These are phyloP conservation scores for Drosophila basisetae DNA, from an alignment of 2,888 invertebrate species.

Conservation along the genomic window DNA sequence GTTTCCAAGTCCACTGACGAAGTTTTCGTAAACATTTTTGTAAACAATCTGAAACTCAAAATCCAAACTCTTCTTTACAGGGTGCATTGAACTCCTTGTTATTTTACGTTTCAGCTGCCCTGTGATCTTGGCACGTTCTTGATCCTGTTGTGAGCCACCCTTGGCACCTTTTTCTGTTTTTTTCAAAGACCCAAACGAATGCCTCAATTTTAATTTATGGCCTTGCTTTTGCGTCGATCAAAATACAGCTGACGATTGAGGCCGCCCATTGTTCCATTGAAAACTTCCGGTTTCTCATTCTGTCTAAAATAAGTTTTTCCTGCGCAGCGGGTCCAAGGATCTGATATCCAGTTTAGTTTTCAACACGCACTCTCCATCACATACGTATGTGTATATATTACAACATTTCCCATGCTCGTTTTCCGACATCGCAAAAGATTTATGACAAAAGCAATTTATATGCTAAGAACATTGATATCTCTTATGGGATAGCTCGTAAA, in stretches of 20 bases:
- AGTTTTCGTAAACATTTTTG: background rate
- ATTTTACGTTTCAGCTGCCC: conserved; percentile 43
- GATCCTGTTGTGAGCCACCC: conserved; percentile 39
- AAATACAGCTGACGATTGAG: conserved; percentile 57
- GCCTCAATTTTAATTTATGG: conserved; percentile 59
- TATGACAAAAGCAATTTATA: conserved; percentile 59
- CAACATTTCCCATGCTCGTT: conserved; percentile 55
- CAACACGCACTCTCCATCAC: conserved; percentile 11
- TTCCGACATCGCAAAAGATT: conserved; percentile 49
- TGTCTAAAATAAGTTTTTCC: conserved; percentile 1
- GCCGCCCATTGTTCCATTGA: conserved; percentile 20
- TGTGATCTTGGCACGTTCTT: conserved; percentile 71
- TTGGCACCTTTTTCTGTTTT: conserved; percentile 9
- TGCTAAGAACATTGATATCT: conserved; percentile 54
- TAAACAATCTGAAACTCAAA: background rate
- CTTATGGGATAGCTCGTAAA: conserved; percentile 35
- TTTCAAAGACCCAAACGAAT: conserved; percentile 19
- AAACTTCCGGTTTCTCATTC: conserved; percentile 23
- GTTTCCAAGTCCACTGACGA: background rate
- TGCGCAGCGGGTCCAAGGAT: conserved; percentile 16
- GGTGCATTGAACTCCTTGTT: conserved; percentile 58
- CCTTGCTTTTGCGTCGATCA: conserved; percentile 37
- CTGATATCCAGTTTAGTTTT: conserved; percentile 46
- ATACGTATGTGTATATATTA: conserved; percentile 3
- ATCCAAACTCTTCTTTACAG: background rate